These are phyloP conservation scores for Lasioglossum calceatum DNA, from an alignment of 2,888 invertebrate genomes.

Conservation along the genomic window DNA sequence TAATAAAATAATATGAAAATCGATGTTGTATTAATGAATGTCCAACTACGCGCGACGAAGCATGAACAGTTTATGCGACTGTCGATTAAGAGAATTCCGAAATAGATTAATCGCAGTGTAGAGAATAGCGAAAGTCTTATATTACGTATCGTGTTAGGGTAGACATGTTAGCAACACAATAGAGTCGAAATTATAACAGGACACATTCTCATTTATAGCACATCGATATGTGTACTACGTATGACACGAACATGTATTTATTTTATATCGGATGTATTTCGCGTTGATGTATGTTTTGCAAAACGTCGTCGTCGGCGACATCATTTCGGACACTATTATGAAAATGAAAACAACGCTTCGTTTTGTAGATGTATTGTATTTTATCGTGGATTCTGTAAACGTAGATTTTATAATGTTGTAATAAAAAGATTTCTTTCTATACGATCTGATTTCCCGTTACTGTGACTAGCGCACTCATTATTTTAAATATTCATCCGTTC, in stretches of 20 bases:
- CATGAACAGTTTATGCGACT: slow-evolving; percentile 48
- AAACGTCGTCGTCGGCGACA: slow-evolving; percentile 24
- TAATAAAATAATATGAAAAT: slow-evolving; percentile 26
- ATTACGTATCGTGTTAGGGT: slow-evolving; percentile 44
- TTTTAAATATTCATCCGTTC: neutral
- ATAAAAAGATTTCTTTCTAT: slow-evolving; percentile 81
- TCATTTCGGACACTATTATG: slow-evolving; percentile 40
- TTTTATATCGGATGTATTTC: slow-evolving; percentile 79
- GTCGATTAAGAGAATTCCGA: slow-evolving; percentile 33
- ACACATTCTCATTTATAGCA: slow-evolving; percentile 4
- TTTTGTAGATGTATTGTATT: slow-evolving; percentile 75
- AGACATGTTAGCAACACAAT: slow-evolving; percentile 35
- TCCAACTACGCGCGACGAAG: slow-evolving; percentile 60
- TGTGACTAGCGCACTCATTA: neutral
- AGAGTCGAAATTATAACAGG: slow-evolving; percentile 34
- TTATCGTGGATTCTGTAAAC: slow-evolving; percentile 74
- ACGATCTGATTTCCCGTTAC: neutral
- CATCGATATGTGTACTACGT: neutral
- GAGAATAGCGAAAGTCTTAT: slow-evolving; percentile 37
- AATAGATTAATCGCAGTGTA: slow-evolving; percentile 29
- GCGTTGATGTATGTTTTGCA: slow-evolving; percentile 78
- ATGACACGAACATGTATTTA: slow-evolving; percentile 73
- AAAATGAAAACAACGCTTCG: slow-evolving; percentile 55
- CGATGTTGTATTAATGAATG: slow-evolving; percentile 73
- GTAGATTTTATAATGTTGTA: slow-evolving; percentile 84